phyloP scores from a whole-genome alignment of 2,797 vertebrate species.

The Propithecus perrieri region DNA sequence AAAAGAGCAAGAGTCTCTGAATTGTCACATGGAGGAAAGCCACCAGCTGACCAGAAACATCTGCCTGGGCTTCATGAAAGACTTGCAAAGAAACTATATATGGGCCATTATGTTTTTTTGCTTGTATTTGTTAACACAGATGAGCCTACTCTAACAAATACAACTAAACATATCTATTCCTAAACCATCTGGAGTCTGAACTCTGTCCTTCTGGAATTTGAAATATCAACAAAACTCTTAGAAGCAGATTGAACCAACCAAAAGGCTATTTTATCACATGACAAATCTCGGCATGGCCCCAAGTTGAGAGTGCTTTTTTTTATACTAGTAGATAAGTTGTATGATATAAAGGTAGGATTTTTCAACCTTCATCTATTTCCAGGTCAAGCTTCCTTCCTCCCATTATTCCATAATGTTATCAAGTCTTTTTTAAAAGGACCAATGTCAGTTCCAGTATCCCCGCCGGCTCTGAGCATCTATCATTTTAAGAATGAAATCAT shows the following conservation, averaged over 20 bases:
- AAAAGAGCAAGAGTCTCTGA: background rate
- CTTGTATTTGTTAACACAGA: constrained; percentile 34
- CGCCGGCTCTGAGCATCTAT: constrained; percentile 71
- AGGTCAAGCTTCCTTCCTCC: constrained; percentile 58
- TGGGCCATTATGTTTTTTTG: background rate
- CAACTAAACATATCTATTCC: background rate
- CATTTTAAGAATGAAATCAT: constrained; percentile 76
- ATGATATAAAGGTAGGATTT: constrained; percentile 53
- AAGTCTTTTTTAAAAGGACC: constrained; percentile 37
- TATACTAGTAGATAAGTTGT: constrained; percentile 5
- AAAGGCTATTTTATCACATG: constrained; percentile 21
- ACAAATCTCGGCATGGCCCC: background rate
- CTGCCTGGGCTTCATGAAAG: background rate
- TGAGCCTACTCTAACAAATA: background rate
- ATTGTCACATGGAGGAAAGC: background rate
- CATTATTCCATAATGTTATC: constrained; percentile 48
- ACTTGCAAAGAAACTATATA: background rate
- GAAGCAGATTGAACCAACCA: constrained; percentile 31
- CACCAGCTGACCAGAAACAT: constrained; percentile 8
- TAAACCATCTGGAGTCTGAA: background rate
- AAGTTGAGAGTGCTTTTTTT: background rate
- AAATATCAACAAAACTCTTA: constrained; percentile 20
- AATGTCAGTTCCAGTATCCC: constrained; percentile 50
- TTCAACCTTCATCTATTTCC: constrained; percentile 35
- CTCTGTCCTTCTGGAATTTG: constrained; percentile 22